Conservation (phyloP, 2,113 vertebrate genomes). For the Myiopsitta monachus region DNA sequence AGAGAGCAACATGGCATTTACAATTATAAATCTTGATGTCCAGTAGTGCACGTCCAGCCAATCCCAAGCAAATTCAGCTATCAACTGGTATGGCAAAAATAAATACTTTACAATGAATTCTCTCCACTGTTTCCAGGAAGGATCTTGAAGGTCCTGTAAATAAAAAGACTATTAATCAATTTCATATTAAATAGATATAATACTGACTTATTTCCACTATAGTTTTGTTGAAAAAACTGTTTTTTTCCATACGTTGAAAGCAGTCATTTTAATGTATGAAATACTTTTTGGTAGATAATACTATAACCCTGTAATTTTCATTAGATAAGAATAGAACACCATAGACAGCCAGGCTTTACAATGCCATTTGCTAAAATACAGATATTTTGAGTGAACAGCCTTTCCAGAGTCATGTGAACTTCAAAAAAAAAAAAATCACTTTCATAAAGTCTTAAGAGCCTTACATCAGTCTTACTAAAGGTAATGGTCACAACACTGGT, state of each 20-base stretch:
- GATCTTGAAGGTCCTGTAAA: conserved; percentile 76
- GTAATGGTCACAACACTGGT: neutral
- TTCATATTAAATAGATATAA: neutral
- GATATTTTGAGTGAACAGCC: neutral
- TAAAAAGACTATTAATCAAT: neutral
- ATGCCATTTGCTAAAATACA: neutral
- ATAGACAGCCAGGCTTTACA: neutral
- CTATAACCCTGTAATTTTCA: neutral
- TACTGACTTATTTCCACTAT: neutral
- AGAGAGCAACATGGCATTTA: conserved; percentile 89
- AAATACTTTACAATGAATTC: conserved; percentile 89
- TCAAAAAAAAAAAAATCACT: neutral
- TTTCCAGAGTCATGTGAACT: neutral
- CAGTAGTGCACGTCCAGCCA: conserved; percentile 94
- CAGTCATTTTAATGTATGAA: neutral
- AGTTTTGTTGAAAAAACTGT: neutral
- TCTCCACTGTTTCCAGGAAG: conserved; percentile 87
- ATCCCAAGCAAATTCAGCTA: conserved; percentile 94
- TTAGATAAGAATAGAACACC: neutral
- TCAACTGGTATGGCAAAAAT: conserved; percentile 90
- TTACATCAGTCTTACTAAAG: neutral
- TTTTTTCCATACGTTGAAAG: neutral
- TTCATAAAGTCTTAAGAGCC: neutral
- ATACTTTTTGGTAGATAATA: neutral
- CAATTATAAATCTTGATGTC: conserved; percentile 91